Percentiles rank a stretch among this genome's conserved stretches.
Evolutionary conservation across 2,113 vertebrate genomes (phyloP).

Genomic region (Myodes glareolus): DNA sequence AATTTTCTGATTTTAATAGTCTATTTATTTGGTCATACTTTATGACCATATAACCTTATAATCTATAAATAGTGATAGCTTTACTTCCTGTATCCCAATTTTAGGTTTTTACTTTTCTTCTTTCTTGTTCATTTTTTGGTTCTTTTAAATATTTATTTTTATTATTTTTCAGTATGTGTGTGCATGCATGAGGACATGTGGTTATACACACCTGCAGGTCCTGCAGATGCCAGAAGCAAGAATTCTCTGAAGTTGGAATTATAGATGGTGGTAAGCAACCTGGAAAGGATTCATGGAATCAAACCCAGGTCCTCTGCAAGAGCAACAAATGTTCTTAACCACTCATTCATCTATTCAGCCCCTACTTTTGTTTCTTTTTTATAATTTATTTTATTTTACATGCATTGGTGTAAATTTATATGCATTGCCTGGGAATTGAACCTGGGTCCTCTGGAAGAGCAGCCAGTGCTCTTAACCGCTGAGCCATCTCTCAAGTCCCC

Average conservation of each 20-base stretch:
- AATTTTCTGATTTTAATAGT: slow-evolving; percentile 34
- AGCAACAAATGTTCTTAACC: not conserved
- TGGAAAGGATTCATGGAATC: not conserved
- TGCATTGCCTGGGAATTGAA: not conserved
- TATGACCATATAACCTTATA: slow-evolving; percentile 18
- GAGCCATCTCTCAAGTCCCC: not conserved
- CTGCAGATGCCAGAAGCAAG: not conserved
- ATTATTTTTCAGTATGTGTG: not conserved
- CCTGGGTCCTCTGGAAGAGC: not conserved
- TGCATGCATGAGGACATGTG: not conserved
- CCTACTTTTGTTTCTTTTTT: not conserved
- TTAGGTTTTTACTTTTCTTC: slow-evolving; percentile 3
- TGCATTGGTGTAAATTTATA: not conserved
- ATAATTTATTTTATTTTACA: not conserved
- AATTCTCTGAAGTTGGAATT: not conserved
- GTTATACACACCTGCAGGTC: not conserved
- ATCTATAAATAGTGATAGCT: slow-evolving; percentile 40
- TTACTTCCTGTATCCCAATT: slow-evolving; percentile 5
- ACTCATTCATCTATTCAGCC: not conserved
- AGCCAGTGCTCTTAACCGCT: not conserved
- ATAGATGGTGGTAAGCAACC: not conserved
- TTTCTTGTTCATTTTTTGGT: not conserved
- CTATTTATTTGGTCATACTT: slow-evolving; percentile 30
- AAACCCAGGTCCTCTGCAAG: not conserved
- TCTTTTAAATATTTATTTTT: not conserved